Conservation (phyloP, 2,888 invertebrate genomes). For the Tolmerus cingulatus region DNA sequence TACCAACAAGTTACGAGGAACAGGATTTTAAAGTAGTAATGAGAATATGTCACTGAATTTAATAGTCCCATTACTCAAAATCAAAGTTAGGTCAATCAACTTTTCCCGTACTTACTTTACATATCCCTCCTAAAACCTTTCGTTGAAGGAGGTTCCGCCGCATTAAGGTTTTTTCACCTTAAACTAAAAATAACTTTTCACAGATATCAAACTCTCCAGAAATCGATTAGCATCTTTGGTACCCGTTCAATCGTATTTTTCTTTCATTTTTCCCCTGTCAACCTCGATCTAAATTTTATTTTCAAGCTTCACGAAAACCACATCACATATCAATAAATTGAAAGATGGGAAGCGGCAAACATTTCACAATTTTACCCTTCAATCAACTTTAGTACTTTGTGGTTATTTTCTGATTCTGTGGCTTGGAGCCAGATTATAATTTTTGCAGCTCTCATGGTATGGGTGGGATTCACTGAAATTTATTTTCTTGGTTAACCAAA, state of each 20-base stretch:
- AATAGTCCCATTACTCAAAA: background rate
- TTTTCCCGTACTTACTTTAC: background rate
- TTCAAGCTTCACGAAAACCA: background rate
- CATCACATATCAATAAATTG: background rate
- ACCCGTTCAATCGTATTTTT: background rate
- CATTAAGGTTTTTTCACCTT: background rate
- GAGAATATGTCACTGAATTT: background rate
- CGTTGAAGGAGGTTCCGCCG: background rate
- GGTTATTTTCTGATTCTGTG: background rate
- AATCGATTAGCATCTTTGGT: background rate
- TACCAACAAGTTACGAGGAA: background rate
- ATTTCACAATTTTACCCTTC: background rate
- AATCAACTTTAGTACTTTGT: background rate
- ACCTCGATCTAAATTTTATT: background rate
- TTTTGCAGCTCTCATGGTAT: background rate
- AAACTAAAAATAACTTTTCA: background rate
- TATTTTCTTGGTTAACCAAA: background rate
- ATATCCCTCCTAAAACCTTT: background rate
- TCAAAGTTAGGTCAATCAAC: background rate
- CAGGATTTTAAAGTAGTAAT: background rate
- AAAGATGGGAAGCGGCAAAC: background rate
- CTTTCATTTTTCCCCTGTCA: background rate
- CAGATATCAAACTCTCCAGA: background rate
- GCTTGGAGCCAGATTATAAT: background rate
- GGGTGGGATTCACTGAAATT: background rate